phyloP scores from a whole-genome alignment of 1,140 invertebrate species.

The Aphis craccivora region DNA sequence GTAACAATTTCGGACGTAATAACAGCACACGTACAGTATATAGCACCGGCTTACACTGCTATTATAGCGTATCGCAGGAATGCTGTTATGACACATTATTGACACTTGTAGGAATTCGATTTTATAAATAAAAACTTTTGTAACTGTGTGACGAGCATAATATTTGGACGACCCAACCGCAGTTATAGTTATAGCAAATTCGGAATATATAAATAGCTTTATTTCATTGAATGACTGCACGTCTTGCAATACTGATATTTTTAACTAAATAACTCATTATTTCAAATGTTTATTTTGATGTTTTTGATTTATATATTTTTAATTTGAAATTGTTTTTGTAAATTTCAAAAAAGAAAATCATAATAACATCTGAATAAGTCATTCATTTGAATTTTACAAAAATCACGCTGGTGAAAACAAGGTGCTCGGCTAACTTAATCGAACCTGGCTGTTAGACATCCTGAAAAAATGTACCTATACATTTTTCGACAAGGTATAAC shows the following conservation, averaged over 20 bases:
- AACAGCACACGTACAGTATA: neutral
- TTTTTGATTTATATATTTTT: neutral
- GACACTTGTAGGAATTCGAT: neutral
- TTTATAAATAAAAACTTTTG: neutral
- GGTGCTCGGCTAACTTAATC: no score
- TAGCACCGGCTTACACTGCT: neutral
- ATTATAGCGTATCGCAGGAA: no score
- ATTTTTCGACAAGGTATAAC: no score
- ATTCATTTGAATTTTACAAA: no score
- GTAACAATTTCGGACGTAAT: neutral
- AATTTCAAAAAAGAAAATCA: neutral
- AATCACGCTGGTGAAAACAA: neutral
- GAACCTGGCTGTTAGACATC: no score
- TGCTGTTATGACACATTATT: neutral
- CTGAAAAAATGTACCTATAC: no score
- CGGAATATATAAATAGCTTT: neutral
- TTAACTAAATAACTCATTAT: neutral
- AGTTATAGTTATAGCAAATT: neutral
- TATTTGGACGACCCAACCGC: neutral
- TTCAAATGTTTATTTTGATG: neutral
- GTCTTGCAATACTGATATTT: neutral
- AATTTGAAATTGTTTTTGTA: no score
- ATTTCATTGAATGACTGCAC: neutral
- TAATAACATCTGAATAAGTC: neutral
- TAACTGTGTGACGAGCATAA: neutral